Conservation (phyloP, 2,888 invertebrate species). For the Latrodectus elegans region DNA sequence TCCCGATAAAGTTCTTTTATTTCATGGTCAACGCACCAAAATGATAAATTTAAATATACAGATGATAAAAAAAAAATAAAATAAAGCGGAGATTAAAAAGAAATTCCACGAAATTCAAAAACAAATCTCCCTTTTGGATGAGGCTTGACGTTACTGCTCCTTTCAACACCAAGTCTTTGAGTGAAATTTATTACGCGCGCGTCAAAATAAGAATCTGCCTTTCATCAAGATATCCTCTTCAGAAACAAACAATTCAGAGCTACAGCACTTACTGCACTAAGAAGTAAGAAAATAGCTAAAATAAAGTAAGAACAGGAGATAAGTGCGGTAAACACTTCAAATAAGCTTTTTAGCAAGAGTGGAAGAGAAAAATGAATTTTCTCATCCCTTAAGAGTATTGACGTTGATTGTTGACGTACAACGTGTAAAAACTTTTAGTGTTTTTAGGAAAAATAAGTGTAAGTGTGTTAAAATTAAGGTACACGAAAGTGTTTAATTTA, state of each 20-base stretch:
- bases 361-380: conserved; percentile 40
- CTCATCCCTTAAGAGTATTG: conserved; percentile 46
- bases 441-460: background rate
- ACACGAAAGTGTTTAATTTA: too few species aligned
- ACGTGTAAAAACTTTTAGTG: background rate
- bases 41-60: too few species aligned
- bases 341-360: conserved; percentile 41
- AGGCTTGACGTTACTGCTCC: too few species aligned
- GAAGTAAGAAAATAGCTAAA: background rate
- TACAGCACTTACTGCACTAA: background rate
- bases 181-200: background rate
- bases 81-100: too few species aligned
- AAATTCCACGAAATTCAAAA: too few species aligned
- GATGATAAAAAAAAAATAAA: too few species aligned
- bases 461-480: too few species aligned
- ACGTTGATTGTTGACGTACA: conserved; percentile 58
- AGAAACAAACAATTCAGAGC: conserved; percentile 30
- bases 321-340: conserved; percentile 65
- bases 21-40: too few species aligned
- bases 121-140: too few species aligned
- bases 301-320: conserved; percentile 40
- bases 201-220: conserved; percentile 7
- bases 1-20: too few species aligned
- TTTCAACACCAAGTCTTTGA: background rate
- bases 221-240: conserved; percentile 42